A percentile compares a stretch with the other conserved stretches of the same genome.
Evolutionary conservation across 1,140 invertebrate genomes (phyloP).

Genomic region (Drosophila gunungcola): DNA sequence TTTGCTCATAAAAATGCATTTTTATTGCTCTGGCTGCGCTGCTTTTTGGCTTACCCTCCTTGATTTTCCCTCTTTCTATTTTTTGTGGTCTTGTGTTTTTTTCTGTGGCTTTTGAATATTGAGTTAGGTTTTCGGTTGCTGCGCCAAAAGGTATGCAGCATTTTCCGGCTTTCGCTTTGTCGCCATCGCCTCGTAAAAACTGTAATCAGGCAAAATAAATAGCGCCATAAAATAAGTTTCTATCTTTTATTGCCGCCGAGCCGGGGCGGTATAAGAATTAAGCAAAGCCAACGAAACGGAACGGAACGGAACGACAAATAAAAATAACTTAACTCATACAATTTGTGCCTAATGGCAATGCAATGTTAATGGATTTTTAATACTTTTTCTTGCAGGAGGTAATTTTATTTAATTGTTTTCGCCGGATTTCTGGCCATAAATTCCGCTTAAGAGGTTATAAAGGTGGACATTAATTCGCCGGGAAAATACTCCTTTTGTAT

Average conservation of each 20-base stretch:
- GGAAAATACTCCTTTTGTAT: constrained; percentile 1
- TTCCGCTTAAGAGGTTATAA: constrained; percentile 5
- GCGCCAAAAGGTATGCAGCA: constrained; percentile 61
- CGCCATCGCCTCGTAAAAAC: constrained; percentile 76
- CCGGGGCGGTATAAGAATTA: constrained; percentile 59
- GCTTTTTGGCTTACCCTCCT: constrained; percentile 49
- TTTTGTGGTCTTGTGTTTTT: constrained; percentile 2
- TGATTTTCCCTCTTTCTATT: background rate
- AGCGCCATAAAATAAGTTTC: constrained; percentile 83
- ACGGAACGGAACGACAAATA: constrained; percentile 37
- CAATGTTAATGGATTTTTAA: constrained; percentile 71
- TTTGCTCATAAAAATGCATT: constrained; percentile 84
- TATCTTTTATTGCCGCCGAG: constrained; percentile 74
- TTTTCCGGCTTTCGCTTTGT: constrained; percentile 56
- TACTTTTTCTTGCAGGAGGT: constrained; percentile 41
- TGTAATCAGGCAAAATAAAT: constrained; percentile 82
- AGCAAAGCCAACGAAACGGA: constrained; percentile 39
- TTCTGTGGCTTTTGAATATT: constrained; percentile 76
- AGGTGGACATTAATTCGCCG: constrained; percentile 21
- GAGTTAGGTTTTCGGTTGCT: constrained; percentile 66
- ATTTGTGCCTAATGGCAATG: constrained; percentile 73
- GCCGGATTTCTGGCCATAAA: constrained; percentile 48
- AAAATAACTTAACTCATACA: constrained; percentile 69
- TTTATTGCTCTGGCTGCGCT: constrained; percentile 74
- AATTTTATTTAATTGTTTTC: constrained; percentile 69